Percentiles rank a stretch among this genome's conserved stretches.
These are phyloP conservation scores for Threskiornis aethiopicus DNA, from an alignment of 2,797 vertebrate species.

Conservation along the genomic window DNA sequence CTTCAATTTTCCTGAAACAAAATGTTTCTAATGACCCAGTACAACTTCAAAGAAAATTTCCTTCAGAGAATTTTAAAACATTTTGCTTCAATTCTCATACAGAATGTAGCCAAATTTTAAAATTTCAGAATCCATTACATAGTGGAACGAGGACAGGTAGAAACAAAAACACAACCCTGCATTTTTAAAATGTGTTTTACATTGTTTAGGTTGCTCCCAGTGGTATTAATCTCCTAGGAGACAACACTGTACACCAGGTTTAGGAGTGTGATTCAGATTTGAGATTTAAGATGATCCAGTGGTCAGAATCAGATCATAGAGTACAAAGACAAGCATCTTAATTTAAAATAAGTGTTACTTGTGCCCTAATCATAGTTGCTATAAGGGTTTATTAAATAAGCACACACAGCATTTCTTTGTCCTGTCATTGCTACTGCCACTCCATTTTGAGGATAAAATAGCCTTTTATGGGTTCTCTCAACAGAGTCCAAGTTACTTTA, in stretches of 20 bases:
- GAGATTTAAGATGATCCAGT: background rate
- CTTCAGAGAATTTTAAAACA: background rate
- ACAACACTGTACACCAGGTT: background rate
- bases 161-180: background rate
- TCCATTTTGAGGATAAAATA: background rate
- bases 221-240: accelerated
- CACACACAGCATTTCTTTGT: accelerated
- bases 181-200: background rate
- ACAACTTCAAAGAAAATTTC: background rate
- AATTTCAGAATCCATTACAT: background rate
- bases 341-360: background rate
- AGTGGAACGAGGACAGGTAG: background rate
- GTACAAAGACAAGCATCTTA: background rate
- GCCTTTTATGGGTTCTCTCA: background rate
- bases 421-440: background rate
- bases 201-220: background rate
- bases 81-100: background rate
- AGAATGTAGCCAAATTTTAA: background rate
- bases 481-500: background rate
- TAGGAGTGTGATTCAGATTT: background rate
- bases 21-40: background rate
- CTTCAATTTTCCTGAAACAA: background rate
- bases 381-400: background rate
- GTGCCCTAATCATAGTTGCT: background rate
- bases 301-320: background rate